Percentiles rank a stretch among this genome's conserved stretches.
phyloP scores from a whole-genome alignment of 2,888 invertebrate genomes.

The Drosophila koepferae region DNA sequence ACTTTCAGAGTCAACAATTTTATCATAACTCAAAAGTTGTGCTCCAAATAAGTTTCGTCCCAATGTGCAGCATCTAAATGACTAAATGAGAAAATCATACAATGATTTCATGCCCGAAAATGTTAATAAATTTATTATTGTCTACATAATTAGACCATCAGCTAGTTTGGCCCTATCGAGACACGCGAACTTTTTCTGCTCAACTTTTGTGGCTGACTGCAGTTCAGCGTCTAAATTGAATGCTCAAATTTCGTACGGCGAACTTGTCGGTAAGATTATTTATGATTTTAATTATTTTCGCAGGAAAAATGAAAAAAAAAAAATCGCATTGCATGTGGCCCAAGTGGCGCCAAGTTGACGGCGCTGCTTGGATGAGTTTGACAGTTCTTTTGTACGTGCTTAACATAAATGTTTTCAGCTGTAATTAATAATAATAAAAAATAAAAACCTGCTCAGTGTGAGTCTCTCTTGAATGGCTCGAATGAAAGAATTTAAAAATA shows the following conservation, averaged over 20 bases:
- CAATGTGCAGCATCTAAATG: slow-evolving; percentile 44
- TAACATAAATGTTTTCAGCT: slow-evolving; percentile 64
- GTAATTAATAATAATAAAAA: slow-evolving; percentile 63
- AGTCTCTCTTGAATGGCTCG: slow-evolving; percentile 14
- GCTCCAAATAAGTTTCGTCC: background rate
- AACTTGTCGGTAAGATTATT: slow-evolving; percentile 60
- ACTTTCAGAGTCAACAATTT: background rate
- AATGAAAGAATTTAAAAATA: slow-evolving; percentile 28
- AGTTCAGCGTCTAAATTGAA: slow-evolving; percentile 36
- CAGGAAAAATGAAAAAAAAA: slow-evolving; percentile 22
- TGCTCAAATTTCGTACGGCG: slow-evolving; percentile 38
- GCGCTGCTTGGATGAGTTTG: slow-evolving; percentile 65
- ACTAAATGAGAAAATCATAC: slow-evolving; percentile 30
- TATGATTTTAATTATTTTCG: slow-evolving; percentile 72
- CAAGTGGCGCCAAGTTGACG: slow-evolving; percentile 67
- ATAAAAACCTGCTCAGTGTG: slow-evolving; percentile 35
- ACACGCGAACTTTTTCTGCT: slow-evolving; percentile 55
- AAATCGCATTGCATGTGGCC: slow-evolving; percentile 64
- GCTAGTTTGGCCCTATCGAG: slow-evolving; percentile 35
- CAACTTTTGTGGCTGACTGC: slow-evolving; percentile 9
- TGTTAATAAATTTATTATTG: slow-evolving; percentile 61
- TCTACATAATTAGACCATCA: slow-evolving; percentile 37
- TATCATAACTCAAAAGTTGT: background rate
- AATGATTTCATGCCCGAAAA: slow-evolving; percentile 70
- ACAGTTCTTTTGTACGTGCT: slow-evolving; percentile 71